Evolutionary conservation across 92 coral and sea anemone genomes (phyloP).

Genomic region (Siderastrea radians): DNA sequence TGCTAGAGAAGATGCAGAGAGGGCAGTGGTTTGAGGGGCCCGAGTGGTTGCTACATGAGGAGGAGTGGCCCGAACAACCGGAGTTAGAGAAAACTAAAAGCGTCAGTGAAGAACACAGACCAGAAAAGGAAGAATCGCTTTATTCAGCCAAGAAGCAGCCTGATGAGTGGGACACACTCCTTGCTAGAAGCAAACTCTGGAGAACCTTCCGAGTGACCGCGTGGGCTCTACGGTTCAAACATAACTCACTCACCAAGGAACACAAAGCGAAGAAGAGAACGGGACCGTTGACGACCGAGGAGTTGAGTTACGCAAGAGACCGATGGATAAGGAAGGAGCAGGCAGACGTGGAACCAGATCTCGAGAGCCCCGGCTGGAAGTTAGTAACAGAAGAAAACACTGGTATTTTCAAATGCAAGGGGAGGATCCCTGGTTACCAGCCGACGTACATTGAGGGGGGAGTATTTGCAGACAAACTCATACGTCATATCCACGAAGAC

Average conservation of each 20-base stretch:
- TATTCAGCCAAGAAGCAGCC: slow-evolving; percentile 24
- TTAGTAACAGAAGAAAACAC: slow-evolving; percentile 53
- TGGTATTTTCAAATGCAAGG: slow-evolving; percentile 57
- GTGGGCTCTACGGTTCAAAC: slow-evolving; percentile 61
- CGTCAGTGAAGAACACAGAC: slow-evolving; percentile 43
- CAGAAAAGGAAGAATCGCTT: slow-evolving; percentile 23
- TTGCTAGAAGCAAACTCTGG: slow-evolving; percentile 46
- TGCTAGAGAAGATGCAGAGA: too few species aligned
- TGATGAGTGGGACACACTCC: slow-evolving; percentile 59
- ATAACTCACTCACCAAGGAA: slow-evolving; percentile 12
- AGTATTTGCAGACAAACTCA: slow-evolving; percentile 74
- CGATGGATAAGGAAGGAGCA: too few species aligned
- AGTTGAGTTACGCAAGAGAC: not conserved
- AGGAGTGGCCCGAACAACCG: slow-evolving; percentile 78
- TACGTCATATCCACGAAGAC: slow-evolving; percentile 52
- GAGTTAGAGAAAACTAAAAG: slow-evolving; percentile 28
- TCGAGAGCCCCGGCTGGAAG: slow-evolving; percentile 68
- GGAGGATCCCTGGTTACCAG: slow-evolving; percentile 44
- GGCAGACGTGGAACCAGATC: too few species aligned
- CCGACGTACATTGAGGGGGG: slow-evolving; percentile 65
- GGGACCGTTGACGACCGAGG: not conserved
- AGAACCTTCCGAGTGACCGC: slow-evolving; percentile 57
- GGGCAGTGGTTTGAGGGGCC: slow-evolving; percentile 67
- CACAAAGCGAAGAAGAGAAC: slow-evolving; percentile 32
- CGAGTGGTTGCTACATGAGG: slow-evolving; percentile 63